phyloP scores from a whole-genome alignment of 2,113 vertebrate genomes.

The Podarcis muralis region DNA sequence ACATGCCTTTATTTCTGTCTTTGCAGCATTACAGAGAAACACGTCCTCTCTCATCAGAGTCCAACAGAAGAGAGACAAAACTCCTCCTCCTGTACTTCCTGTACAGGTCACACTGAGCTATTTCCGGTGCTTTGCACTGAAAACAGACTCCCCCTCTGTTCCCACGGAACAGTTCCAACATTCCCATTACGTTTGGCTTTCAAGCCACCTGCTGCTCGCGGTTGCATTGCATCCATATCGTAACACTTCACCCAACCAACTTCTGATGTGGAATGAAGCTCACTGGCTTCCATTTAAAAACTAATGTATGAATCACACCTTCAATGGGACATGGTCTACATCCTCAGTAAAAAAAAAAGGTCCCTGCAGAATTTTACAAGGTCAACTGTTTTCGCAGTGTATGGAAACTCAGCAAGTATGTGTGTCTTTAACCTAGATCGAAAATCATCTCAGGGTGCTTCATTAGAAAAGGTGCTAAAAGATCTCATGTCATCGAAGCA shows the following conservation, averaged over 20 bases:
- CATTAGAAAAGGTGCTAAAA: conserved; percentile 53
- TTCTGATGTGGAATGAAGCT: neutral
- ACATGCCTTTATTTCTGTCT: too few species aligned
- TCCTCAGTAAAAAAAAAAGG: conserved; percentile 36
- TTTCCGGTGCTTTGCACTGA: too few species aligned
- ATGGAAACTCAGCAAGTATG: conserved; percentile 28
- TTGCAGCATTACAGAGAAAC: too few species aligned
- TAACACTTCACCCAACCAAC: neutral
- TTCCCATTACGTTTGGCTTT: too few species aligned
- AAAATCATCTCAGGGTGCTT: conserved; percentile 46
- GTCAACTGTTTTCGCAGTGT: conserved; percentile 50
- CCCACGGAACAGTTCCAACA: too few species aligned
- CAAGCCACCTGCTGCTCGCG: too few species aligned
- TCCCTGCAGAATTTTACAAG: conserved; percentile 29
- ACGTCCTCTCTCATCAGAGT: too few species aligned
- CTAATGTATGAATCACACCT: neutral
- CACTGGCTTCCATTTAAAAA: neutral
- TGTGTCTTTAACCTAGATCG: neutral
- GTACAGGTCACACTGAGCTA: too few species aligned
- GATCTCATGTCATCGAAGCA: conserved; percentile 33
- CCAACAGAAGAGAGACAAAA: too few species aligned
- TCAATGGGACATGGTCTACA: neutral
- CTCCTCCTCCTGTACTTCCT: too few species aligned
- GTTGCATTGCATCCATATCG: too few species aligned
- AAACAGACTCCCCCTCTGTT: too few species aligned